phyloP scores from a whole-genome alignment of 1,140 invertebrate species.

The Ostrea denselamellosa region DNA sequence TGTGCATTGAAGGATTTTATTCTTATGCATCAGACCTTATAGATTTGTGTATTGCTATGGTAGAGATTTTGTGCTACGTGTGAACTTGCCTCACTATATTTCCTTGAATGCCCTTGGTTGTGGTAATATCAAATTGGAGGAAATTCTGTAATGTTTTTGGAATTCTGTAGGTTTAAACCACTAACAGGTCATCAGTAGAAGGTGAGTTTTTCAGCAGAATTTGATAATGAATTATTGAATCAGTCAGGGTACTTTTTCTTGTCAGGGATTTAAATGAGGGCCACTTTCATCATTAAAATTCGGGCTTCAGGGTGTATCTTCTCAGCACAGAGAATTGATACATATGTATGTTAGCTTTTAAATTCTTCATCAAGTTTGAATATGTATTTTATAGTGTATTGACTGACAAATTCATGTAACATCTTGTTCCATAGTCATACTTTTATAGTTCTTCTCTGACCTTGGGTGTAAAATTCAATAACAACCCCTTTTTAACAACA shows the following conservation, averaged over 20 bases:
- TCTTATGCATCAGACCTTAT: slow-evolving; percentile 5
- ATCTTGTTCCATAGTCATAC: background rate
- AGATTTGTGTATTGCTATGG: slow-evolving; percentile 9
- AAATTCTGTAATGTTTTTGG: background rate
- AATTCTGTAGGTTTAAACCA: background rate
- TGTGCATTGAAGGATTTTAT: slow-evolving; percentile 19
- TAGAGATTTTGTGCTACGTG: background rate
- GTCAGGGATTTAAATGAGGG: too few relatives aligned
- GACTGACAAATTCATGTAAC: too few relatives aligned
- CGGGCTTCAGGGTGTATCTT: too few relatives aligned
- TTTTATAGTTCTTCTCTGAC: background rate
- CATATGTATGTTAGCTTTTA: too few relatives aligned
- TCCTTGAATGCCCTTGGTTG: background rate
- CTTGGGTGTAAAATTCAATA: slow-evolving; percentile 1
- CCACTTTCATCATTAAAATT: too few relatives aligned
- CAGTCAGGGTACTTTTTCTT: too few relatives aligned
- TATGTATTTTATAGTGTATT: too few relatives aligned
- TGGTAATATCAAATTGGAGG: background rate
- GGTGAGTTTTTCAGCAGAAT: background rate
- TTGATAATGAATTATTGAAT: background rate
- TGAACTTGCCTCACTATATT: background rate
- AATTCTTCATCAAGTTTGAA: too few relatives aligned
- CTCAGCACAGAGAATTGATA: too few relatives aligned
- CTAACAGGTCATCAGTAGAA: background rate
- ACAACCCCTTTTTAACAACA: background rate